These are phyloP conservation scores for Heterodera schachtii DNA, from an alignment of 1,140 invertebrate species.

Conservation along the genomic window DNA sequence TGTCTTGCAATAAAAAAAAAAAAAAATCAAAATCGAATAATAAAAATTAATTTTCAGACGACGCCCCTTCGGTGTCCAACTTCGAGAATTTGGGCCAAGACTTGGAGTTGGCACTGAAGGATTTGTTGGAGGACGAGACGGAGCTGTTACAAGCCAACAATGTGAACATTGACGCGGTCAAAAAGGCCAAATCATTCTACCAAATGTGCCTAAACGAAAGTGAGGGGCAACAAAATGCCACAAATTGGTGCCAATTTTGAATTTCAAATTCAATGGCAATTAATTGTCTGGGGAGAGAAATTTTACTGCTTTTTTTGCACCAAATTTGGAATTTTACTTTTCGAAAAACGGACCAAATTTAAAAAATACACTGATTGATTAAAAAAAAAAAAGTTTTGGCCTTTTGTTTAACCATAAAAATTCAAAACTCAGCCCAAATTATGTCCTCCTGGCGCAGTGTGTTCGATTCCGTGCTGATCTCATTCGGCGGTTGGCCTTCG, in stretches of 20 bases:
- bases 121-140: conserved; percentile 53
- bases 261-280: too few relatives aligned
- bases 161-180: conserved; percentile 60
- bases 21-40: background rate
- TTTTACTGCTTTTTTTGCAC: too few relatives aligned
- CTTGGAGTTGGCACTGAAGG: conserved; percentile 64
- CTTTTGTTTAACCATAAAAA: background rate
- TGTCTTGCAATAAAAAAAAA: background rate
- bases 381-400: too few relatives aligned
- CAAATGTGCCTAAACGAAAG: conserved; percentile 65
- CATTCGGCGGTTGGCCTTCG: conserved; percentile 63
- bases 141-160: conserved; percentile 10
- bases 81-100: conserved; percentile 65
- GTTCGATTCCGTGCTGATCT: conserved; percentile 56
- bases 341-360: too few relatives aligned
- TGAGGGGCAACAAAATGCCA: conserved; percentile 41
- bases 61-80: conserved; percentile 65
- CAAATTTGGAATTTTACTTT: too few relatives aligned
- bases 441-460: conserved; percentile 56
- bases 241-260: too few relatives aligned
- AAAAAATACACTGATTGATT: too few relatives aligned
- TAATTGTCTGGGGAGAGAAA: too few relatives aligned
- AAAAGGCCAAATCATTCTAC: conserved; percentile 65
- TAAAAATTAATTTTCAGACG: conserved; percentile 46
- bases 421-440: conserved; percentile 50